phyloP scores from a whole-genome alignment of 2,113 vertebrate genomes.

The Glaucomys volans region DNA sequence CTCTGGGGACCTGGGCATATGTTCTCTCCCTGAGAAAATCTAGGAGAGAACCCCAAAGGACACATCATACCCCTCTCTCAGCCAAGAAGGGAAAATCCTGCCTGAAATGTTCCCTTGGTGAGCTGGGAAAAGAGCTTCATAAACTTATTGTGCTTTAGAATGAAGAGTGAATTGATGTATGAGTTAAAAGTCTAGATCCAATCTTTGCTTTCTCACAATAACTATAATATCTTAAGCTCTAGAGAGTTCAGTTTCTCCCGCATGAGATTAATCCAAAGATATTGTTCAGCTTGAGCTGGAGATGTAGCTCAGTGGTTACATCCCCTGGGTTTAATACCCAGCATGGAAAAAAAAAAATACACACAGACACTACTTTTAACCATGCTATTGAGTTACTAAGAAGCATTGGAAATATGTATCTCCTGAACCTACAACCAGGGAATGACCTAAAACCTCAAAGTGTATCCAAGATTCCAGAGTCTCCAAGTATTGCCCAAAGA shows the following conservation, averaged over 20 bases:
- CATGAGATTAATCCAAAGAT: not conserved
- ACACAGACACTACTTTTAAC: not conserved
- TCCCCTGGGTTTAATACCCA: not conserved
- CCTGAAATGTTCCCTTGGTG: not conserved
- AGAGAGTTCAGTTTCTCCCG: conserved; percentile 1
- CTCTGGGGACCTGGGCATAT: conserved; percentile 71
- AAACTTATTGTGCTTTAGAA: not conserved
- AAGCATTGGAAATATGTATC: not conserved
- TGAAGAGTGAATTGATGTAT: not conserved
- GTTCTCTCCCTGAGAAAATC: conserved; percentile 76
- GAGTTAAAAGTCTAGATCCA: not conserved
- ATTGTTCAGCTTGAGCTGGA: not conserved
- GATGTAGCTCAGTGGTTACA: not conserved
- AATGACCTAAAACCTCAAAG: not conserved
- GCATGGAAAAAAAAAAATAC: not conserved
- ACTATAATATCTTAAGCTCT: not conserved
- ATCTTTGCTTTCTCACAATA: not conserved
- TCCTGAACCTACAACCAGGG: not conserved
- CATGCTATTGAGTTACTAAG: not conserved
- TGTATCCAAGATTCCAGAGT: too few relatives aligned
- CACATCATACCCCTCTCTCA: conserved; percentile 43
- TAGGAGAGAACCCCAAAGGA: conserved; percentile 63
- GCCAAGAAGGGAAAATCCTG: conserved; percentile 67
- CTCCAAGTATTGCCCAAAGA: not conserved
- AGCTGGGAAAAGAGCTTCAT: conserved; percentile 46